Percentiles rank a stretch among this genome's conserved stretches.
Conservation (phyloP, 2,888 invertebrate genomes). For the Cremastinae sp. region DNA sequence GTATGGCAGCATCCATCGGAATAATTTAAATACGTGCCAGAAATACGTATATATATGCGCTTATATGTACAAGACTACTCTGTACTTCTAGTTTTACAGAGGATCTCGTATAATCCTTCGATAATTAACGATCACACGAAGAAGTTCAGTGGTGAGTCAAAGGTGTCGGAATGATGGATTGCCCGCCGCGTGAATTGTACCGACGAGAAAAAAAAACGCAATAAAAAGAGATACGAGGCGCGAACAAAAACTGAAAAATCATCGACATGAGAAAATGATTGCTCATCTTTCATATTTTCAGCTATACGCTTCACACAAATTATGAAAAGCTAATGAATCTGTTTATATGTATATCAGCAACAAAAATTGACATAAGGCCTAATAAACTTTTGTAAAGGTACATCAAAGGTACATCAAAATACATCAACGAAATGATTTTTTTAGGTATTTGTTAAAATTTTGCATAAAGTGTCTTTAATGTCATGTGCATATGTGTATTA, state of each 20-base stretch:
- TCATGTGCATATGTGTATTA: no score
- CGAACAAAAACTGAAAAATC: conserved; percentile 42
- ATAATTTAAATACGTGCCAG: conserved; percentile 17
- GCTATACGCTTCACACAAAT: conserved; percentile 30
- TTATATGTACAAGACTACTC: conserved; percentile 29
- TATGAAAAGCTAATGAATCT: conserved; percentile 4
- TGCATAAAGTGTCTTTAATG: no score
- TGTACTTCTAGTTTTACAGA: conserved; percentile 51
- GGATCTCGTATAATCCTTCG: conserved; percentile 60
- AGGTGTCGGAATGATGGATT: conserved; percentile 66
- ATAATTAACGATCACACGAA: conserved; percentile 64
- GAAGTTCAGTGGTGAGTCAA: conserved; percentile 59
- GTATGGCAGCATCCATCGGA: conserved; percentile 14
- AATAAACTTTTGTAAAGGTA: background rate
- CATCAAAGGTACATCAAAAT: no score
- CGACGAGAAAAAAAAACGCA: conserved; percentile 35
- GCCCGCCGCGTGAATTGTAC: conserved; percentile 47
- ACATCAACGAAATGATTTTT: no score
- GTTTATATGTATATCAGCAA: conserved; percentile 19
- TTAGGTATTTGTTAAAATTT: no score
- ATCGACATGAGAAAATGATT: conserved; percentile 40
- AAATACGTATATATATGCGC: conserved; percentile 35
- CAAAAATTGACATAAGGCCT: background rate
- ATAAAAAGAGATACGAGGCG: background rate
- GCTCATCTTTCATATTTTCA: conserved; percentile 38